Conservation (phyloP, 2,888 invertebrate species). For the Sminthurides aquaticus region DNA sequence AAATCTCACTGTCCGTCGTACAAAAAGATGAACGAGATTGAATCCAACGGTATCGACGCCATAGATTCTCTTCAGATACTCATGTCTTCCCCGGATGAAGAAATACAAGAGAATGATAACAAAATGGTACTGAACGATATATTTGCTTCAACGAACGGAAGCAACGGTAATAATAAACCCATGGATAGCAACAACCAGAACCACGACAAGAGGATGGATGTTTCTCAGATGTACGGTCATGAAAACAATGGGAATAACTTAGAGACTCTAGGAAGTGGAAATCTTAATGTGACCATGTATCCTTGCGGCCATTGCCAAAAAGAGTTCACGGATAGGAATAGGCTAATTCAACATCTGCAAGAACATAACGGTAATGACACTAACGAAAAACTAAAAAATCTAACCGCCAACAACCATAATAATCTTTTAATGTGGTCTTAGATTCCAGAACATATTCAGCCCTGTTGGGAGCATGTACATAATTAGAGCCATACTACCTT, state of each 20-base stretch:
- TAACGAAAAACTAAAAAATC: constrained; percentile 5
- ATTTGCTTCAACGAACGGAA: constrained; percentile 2
- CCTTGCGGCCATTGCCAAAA: constrained; percentile 37
- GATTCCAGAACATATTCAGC: neutral
- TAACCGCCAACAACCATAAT: constrained; percentile 3
- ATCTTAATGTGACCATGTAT: constrained; percentile 9
- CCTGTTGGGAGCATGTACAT: neutral
- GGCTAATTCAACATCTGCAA: constrained; percentile 32
- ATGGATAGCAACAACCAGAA: neutral
- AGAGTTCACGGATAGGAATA: constrained; percentile 29
- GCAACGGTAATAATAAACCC: neutral
- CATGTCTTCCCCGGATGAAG: constrained; percentile 27
- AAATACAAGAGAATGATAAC: constrained; percentile 15
- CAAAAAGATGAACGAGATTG: constrained; percentile 23
- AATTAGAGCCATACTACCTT: too few species aligned
- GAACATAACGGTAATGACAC: constrained; percentile 21
- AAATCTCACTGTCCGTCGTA: constrained; percentile 33
- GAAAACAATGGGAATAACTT: constrained; percentile 5
- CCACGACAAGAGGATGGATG: constrained; percentile 7
- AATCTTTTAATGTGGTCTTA: neutral
- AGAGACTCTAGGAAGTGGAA: neutral
- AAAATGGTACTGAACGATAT: constrained; percentile 11
- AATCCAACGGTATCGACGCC: constrained; percentile 23
- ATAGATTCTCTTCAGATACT: constrained; percentile 32
- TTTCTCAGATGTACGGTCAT: constrained; percentile 13